Evolutionary conservation across 1,140 invertebrate species (phyloP).

Genomic region (Cheumatopsyche charites): DNA sequence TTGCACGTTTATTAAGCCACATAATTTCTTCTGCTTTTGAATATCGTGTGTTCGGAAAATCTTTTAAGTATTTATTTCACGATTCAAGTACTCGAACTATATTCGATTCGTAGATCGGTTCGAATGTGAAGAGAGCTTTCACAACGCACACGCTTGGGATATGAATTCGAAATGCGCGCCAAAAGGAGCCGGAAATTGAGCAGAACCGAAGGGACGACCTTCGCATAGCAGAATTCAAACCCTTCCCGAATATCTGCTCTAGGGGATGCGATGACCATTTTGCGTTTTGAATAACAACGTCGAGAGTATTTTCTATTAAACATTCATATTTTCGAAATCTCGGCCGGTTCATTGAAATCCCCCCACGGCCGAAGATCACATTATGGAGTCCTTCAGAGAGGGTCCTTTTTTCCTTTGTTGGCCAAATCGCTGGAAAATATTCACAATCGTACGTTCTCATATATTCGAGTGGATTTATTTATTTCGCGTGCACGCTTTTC

Average conservation of each 20-base stretch:
- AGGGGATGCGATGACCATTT: constrained; percentile 30
- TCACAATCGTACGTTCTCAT: not conserved
- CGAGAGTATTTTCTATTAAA: constrained; percentile 6
- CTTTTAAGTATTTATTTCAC: too few relatives aligned
- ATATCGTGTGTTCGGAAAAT: too few relatives aligned
- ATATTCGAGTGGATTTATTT: not conserved
- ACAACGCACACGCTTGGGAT: constrained; percentile 19
- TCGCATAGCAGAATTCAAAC: not conserved
- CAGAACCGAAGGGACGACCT: constrained; percentile 19
- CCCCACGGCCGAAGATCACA: constrained; percentile 12
- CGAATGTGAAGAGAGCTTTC: too few relatives aligned
- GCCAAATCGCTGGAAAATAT: constrained; percentile 9
- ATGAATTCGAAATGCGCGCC: constrained; percentile 43
- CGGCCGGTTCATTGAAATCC: constrained; percentile 6
- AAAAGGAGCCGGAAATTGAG: constrained; percentile 47
- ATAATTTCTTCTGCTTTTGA: too few relatives aligned
- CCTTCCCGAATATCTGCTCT: not conserved
- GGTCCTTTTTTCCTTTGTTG: not conserved
- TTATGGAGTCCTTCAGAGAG: constrained; percentile 16
- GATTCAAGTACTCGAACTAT: too few relatives aligned
- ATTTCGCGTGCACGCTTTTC: not conserved
- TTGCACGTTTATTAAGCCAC: too few relatives aligned
- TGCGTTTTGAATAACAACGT: constrained; percentile 33
- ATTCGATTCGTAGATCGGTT: too few relatives aligned
- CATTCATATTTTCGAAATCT: constrained; percentile 12